Evolutionary conservation across 2,888 invertebrate species (phyloP), one percentile per base, ranked within the genome.

Genomic region (Drosophila neonasuta): DNA sequence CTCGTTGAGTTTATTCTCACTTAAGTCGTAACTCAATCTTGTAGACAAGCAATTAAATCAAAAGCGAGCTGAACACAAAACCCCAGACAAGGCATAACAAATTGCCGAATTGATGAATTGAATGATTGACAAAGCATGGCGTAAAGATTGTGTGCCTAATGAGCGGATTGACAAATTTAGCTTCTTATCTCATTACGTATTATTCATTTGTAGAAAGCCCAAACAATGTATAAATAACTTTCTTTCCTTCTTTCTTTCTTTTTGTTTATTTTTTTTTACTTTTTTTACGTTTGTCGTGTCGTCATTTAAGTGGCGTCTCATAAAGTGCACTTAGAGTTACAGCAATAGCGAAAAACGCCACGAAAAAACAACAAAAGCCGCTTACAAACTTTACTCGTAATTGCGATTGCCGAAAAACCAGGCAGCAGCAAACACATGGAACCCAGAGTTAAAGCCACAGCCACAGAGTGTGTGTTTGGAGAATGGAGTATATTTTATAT

Each of bases 391-490:
- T 66, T 24, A 64, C 60, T 63, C 59, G 74, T 68, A 81, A 81
- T 81, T 79, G 80, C 75, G 74, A 71, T 74, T 81, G 68, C 73
- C 77, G 68, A 75, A 80, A 80, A 79, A 65, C 24, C 49, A 45
- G 46, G 55, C 49, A 44, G 55, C 49, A 44, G 2, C 50, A 42
- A 3, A 50, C 15, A 60, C n/a, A 36, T 48, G 42, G 20, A n/a
- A 36, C 49, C 9, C 20, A 20, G 3, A 20, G 20, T 20, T 20
- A 3, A 20, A 20, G 20, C 20, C 20, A 20, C 20, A 20, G 20
- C 20, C 20, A 13, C n/a, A 29, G 51, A 20, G 51, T 61, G 51
- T 41, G 34, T 34, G 34, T 44, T 59, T 46, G 72, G 71, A 63
- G 55, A 72, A 68, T 68, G 72, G 42, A 44, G 32, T 54, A 24